Base-by-base conservation (phyloP, 2,888 invertebrate genomes). In the Phortica okadai region DNA sequence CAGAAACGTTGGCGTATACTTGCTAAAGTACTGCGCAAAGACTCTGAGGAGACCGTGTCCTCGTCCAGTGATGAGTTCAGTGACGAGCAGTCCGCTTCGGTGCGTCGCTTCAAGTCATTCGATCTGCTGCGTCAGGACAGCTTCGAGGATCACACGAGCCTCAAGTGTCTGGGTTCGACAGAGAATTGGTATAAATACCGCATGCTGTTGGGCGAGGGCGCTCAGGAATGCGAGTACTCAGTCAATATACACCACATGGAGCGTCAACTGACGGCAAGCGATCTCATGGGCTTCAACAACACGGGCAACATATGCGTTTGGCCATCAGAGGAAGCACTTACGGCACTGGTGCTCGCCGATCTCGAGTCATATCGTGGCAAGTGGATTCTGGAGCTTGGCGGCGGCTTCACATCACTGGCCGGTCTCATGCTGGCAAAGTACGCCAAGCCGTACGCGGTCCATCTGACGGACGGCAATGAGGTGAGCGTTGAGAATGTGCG, bases 381-480 rank as follows among this genome's bases (percentile, higher is more conserved):
- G 89, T 93, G 92, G 87, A 94, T 97, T 42, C 92, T 96, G 84
- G 97, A 97, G 90, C 92, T 97, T 64, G 97, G 97, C 2, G 96
- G 96, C 21, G 97, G 97, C 3, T 96, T 97, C 95, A 96, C 96
- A 25, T 96, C 96, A 83, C 92, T 97, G 45, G 96, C 96, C 7
- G 96, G 96, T 1, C 91, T 97, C 14, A 93, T 95, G 88, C 92
- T 94, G 73, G 94, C 95, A 76, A 94, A 95, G 86, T 94, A 94
- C 84, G 94, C 94, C 76, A 92, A 92, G 72, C 93, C 95, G 0
- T 92, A 92, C 81, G 92, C 92, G 41, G 94, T 96, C 5, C 93
- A 94, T 80, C 92, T 96, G 54, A 96, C 96, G 14, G 97, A 97
- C 89, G 97, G 97, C 54, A 96, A 97, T 91, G 93, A 93, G 84